Evolutionary conservation across 2,113 vertebrate species (phyloP).

Genomic region (Mastomys coucha): DNA sequence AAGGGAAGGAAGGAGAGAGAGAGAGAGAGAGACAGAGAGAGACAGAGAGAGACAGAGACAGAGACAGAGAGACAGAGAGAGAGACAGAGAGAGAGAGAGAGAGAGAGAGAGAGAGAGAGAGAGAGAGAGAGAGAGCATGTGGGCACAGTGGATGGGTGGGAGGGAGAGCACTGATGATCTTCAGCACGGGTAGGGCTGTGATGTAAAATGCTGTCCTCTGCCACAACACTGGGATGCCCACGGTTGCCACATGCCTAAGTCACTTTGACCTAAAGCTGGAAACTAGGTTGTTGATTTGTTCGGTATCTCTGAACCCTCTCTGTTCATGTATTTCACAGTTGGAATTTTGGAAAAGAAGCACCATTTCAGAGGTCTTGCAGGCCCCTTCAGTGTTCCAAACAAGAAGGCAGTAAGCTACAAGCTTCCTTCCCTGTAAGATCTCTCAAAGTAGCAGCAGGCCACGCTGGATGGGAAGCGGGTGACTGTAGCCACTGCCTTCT

Average conservation of each 20-base stretch:
- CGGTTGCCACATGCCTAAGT: neutral
- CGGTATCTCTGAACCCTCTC: neutral
- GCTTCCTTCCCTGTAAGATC: neutral
- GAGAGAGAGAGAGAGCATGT: neutral
- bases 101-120: neutral
- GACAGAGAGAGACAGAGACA: neutral
- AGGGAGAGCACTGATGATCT: neutral
- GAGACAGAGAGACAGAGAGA: neutral
- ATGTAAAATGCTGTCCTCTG: neutral
- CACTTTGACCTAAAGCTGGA: neutral
- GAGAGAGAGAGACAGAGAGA: too few species aligned
- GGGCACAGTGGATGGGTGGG: neutral
- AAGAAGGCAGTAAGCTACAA: neutral
- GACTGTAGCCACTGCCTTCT: neutral
- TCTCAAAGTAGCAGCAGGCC: neutral
- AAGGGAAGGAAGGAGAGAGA: fast-evolving
- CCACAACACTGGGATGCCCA: neutral
- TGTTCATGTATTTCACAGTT: neutral
- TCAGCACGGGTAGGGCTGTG: neutral
- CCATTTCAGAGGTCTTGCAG: neutral
- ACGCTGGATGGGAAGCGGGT: neutral
- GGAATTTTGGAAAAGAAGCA: neutral
- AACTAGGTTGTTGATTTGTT: neutral
- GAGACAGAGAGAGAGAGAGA: neutral
- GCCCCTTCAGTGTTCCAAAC: neutral